Evolutionary conservation across 2,113 vertebrate genomes (phyloP).

Genomic region (Tenrec ecaudatus): DNA sequence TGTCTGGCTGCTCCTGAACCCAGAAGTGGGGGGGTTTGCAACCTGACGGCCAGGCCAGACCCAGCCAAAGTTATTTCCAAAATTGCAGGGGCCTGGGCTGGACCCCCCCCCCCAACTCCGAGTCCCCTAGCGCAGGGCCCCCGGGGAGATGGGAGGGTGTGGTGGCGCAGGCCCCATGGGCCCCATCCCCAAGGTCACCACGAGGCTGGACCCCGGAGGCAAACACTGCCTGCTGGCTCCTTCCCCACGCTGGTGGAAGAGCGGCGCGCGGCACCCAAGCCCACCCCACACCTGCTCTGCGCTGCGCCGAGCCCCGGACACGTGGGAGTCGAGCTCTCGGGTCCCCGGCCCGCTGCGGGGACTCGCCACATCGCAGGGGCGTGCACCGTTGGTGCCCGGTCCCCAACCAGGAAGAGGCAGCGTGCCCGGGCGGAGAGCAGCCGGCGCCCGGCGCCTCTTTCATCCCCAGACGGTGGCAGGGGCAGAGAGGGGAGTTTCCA

Average conservation of each 20-base stretch:
- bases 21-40: not conserved
- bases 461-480: not conserved
- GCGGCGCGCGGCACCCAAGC: not conserved
- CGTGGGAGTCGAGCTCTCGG: not conserved
- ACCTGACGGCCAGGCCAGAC: not conserved
- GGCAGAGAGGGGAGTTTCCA: not conserved
- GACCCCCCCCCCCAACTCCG: not conserved
- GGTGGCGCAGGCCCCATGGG: not conserved
- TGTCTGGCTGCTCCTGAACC: not conserved
- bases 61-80: slow-evolving; percentile 55
- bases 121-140: not conserved
- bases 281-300: slow-evolving; percentile 58
- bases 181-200: slow-evolving; percentile 54
- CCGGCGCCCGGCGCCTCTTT: slow-evolving; percentile 26
- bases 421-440: not conserved
- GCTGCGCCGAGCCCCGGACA: slow-evolving; percentile 28
- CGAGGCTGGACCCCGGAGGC: slow-evolving; percentile 1
- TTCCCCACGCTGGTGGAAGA: not conserved
- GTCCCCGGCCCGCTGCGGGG: not conserved
- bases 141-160: no score
- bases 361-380: not conserved
- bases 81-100: not conserved
- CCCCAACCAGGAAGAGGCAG: slow-evolving; percentile 20
- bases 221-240: not conserved
- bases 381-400: not conserved